Base-by-base conservation (phyloP, 37 sponge, comb jelly and placozoan species). In the Cliona cf. orientalis region DNA sequence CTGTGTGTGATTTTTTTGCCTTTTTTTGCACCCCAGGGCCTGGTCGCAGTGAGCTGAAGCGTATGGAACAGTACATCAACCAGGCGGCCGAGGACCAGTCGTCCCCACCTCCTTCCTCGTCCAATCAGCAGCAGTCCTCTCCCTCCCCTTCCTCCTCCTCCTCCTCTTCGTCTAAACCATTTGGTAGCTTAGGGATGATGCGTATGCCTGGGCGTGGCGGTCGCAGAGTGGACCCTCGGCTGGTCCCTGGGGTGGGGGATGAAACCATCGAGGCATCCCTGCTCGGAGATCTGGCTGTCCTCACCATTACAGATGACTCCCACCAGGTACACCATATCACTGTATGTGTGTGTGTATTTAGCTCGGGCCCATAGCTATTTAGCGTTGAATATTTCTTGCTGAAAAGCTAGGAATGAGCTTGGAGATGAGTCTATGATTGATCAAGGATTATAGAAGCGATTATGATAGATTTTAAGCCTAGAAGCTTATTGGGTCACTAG, bases 261-360 rank as follows among this genome's bases (percentile, higher is more conserved):
- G 60, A 62, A 26, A 58, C 42, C 33, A 62, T 42, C 40, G 77
- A 86, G 43, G 72, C 38, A 7, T 60, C 90, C 22, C 42, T 90
- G 71, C 60, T 90, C 11, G 91, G 82, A 28, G 86, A 90, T 17
- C 64, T 90, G 45, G 91, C 81, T 11, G 86, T 62, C 3, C 34
- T 90, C n/a, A 45, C 85, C 41, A 79, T 84, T 28, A 17, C 86
- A 19, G 41, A 76, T 70, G 86, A 86, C 26, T 37, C 74, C 19
- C 26, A 45, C 9, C 56, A 57, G 5, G 26, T 14, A 41, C n/a
- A 49, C 17, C 14, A 49, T 19, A 11, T 49, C 55, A 49, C 55
- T 49, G 14, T 49, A 17, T 49, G 55, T 49, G 55, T 49, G 55
- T 49, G 55, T 49, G 55, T 49, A 17, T 49, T 11, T 49, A n/a